Evolutionary conservation across 2,888 invertebrate genomes (phyloP), one percentile per base, ranked within the genome.

Genomic region (Dorcus hopei): DNA sequence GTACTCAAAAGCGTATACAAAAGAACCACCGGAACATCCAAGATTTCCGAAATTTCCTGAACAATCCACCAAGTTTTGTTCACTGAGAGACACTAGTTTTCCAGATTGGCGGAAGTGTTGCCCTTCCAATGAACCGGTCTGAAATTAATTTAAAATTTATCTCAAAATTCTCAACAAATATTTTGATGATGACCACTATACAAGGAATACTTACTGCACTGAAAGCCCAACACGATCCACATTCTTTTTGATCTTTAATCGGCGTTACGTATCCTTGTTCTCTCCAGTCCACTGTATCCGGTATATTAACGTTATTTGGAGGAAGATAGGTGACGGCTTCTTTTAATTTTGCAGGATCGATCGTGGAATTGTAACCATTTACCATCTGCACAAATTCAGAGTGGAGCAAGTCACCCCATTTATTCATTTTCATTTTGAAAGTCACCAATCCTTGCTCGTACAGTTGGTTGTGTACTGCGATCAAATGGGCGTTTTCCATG

Each of bases 151-250:
- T 42, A 42, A 8, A 42, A 3, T 11, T 11, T 14, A 14, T 14
- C 14, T 14, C 14, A 14, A 14, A 14, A 14, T 9, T 26, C 33
- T 38, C 38, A 8, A 9, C 6, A 1, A 11, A 2, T 2, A 19
- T 19, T 52, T 52, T 49, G 23, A 48, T 48, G 48, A 19, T 19
- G 1, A 14, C 14, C 1, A 14, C 14, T 14, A 1, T 1, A 14
- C 14, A 14, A 1, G 14, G 14, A 14, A 14, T 14, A 84, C 87
- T 85, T 78, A 89, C 88, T n/a, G 90, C 81, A 71, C 93, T 93
- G 83, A 95, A 96, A 39, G 94, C 86, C 95, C 95, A 96, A 82
- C 95, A 95, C 2, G 91, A 91, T 58, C 94, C 94, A 79, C 94
- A 95, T 71, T 86, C 86, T 72, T 89, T 92, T 83, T 96, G 95